Evolutionary conservation across 2,797 vertebrate species (phyloP), one percentile per base, ranked within the genome.

Genomic region (Gymnoscopelus braueri): DNA sequence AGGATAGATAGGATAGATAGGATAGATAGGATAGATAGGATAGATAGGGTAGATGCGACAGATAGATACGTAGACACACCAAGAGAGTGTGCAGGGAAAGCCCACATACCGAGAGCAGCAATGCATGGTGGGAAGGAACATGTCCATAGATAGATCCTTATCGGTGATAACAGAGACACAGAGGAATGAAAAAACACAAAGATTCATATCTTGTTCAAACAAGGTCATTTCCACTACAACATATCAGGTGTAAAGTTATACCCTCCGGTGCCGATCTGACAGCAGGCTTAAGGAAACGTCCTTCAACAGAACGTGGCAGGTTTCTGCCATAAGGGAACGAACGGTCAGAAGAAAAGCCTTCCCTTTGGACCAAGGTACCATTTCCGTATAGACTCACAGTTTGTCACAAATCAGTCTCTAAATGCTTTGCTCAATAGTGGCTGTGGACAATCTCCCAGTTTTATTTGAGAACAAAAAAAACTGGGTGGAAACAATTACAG

Each of bases 101-200:
- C 88, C 89, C 87, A 90, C 87, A 91, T 88, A 90, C 87, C 85
- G 78, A 80, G 87, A 89, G 77, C 78, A 77, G 79, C 66, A 67
- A 65, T 67, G 72, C 64, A 44, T 63, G 75, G 83, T 72, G 85
- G 75, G 81, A 86, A 88, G 86, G 19, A 19, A 19, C 19, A 88
- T 73, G 87, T 82, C 80, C 75, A 72, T 67, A 2, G 75, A 84
- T 85, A 77, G 63, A 78, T 87, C 87, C 84, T 82, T 80, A 87
- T 83, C 83, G 73, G 83, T 77, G 86, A 80, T 54, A 89, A 74
- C 63, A 83, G 68, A 83, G 72, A 80, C 32, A 39, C 62, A 53
- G 51, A 39, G 47, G 57, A 69, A 77, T 61, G 13, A 47, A 79
- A 79, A 78, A 80, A 84, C 63, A 71, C 51, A 74, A 72, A 67